phyloP scores from a whole-genome alignment of 2,113 vertebrate species.

The Cavia aperea region DNA sequence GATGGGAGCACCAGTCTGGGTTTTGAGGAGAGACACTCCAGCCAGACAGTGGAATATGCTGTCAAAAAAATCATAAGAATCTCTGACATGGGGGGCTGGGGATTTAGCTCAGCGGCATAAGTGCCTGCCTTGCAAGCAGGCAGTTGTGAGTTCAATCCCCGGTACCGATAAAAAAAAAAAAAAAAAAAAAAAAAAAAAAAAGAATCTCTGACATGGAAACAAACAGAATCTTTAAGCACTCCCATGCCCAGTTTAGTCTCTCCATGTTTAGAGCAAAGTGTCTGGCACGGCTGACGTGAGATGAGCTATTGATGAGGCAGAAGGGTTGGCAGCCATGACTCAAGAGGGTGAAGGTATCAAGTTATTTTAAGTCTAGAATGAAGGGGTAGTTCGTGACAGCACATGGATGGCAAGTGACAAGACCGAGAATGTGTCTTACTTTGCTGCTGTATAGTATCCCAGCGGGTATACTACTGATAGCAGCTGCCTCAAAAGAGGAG shows the following conservation, averaged over 20 bases:
- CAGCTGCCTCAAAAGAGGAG: background rate
- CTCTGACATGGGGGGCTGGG: background rate
- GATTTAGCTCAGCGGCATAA: no score
- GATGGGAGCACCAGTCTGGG: background rate
- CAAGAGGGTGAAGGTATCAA: background rate
- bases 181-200: background rate
- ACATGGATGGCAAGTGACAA: background rate
- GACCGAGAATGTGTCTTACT: background rate
- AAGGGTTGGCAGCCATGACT: conserved; percentile 9
- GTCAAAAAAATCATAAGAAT: conserved; percentile 1
- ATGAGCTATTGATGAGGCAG: background rate
- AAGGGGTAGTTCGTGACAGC: conserved; percentile 23
- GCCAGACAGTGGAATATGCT: background rate
- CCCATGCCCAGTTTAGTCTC: background rate
- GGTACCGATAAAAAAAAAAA: no score
- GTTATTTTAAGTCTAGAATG: conserved; percentile 18
- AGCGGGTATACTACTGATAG: background rate
- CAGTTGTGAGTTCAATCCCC: no score
- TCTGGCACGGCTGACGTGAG: background rate
- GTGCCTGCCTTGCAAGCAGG: no score
- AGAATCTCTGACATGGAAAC: background rate
- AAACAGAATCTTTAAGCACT: background rate
- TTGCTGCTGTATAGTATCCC: background rate
- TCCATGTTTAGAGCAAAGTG: background rate
- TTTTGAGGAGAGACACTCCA: background rate